Evolutionary conservation across 2,797 vertebrate species (phyloP), one percentile per base, ranked within the genome.

Genomic region (Nannoperca obscura): DNA sequence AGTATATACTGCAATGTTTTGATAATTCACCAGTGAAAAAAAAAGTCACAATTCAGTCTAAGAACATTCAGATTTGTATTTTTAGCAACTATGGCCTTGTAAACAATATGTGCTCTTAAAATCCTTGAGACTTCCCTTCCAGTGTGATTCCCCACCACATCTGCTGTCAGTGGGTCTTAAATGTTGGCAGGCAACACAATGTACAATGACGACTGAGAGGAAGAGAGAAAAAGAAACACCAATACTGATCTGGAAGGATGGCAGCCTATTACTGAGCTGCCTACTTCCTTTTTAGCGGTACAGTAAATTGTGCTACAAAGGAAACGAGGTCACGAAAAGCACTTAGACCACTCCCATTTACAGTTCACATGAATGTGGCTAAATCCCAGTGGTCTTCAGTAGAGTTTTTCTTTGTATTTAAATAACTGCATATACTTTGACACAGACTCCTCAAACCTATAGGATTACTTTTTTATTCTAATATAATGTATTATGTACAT

Each of bases 291-390:
- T 83, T 32, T 66, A 82, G 65, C 47, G 27, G 34, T 10, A 32
- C 57, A 70, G 59, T 72, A 82, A 89, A 86, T 75, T 79, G 78
- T 82, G 70, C 32, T 46, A 52, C 58, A 32, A 69, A 85, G 82
- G 83, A 91, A 92, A 86, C 78, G 1, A 81, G 73, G 73, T 89
- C 63, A 86, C 80, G 81, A 71, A 74, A 78, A 60, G 76, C 57
- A 62, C 71, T 69, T 44, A 50, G 54, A 81, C 61, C 53, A 73
- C 4, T 47, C 52, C 66, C 63, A 54, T 74, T 85, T 72, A 60
- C 7, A 80, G 74, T 55, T 85, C 57, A 78, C 27, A 71, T 30
- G 68, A 75, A 69, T 66, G 71, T 47, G 62, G 24, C 54, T 17
- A n/a, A 81, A 72, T 63, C 75, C 75, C 79, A 67, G 47, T 1